A percentile compares a stretch with the other conserved stretches of the same genome.
These are phyloP conservation scores for Julus scanicus DNA, from an alignment of 2,888 invertebrate species.

Conservation along the genomic window DNA sequence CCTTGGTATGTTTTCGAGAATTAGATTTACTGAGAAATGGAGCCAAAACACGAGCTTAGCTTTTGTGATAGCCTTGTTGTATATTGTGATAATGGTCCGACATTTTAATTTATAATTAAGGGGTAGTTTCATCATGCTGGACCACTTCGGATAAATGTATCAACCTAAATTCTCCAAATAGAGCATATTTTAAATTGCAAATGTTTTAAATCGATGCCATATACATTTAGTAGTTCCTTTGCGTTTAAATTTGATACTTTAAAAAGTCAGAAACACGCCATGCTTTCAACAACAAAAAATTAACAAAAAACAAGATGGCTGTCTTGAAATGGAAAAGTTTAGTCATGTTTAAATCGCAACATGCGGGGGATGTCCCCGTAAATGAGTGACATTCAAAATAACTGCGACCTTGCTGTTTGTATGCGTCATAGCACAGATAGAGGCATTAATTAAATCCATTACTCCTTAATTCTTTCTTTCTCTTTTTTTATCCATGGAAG, in stretches of 20 bases:
- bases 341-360: neutral
- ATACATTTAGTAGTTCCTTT: neutral
- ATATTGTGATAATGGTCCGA: neutral
- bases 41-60: neutral
- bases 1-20: neutral
- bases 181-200: neutral
- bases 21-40: neutral
- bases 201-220: neutral
- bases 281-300: neutral
- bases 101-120: neutral
- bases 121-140: neutral
- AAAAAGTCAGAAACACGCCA: neutral
- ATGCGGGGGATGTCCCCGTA: constrained; percentile 4
- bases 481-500: neutral
- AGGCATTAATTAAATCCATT: constrained; percentile 14
- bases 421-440: constrained; percentile 5
- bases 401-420: neutral
- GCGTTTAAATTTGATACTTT: neutral
- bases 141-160: neutral
- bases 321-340: neutral
- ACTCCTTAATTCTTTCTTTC: neutral
- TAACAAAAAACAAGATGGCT: neutral
- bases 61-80: too few species aligned
- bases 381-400: neutral
- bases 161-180: neutral